Evolutionary conservation across 2,113 vertebrate genomes (phyloP).

Genomic region (Oncorhynchus clarkii): DNA sequence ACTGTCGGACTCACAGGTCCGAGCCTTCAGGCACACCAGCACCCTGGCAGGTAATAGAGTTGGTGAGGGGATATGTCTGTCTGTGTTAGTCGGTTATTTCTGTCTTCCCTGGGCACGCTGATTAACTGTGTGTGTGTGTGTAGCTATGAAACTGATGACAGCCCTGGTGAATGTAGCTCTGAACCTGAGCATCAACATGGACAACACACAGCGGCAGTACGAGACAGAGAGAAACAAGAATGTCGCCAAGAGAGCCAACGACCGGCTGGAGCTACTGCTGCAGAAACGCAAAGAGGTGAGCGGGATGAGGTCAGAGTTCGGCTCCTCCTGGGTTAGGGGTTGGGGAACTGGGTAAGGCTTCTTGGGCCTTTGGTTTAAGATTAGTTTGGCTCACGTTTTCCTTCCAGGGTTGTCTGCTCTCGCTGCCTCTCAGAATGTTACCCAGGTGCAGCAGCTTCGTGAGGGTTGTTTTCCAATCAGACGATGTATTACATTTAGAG

Average conservation of each 20-base stretch:
- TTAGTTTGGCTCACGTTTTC: too few relatives aligned
- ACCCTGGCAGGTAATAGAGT: slow-evolving; percentile 88
- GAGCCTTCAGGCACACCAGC: slow-evolving; percentile 98
- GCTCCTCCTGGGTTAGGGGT: too few relatives aligned
- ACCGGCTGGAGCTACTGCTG: slow-evolving; percentile 91
- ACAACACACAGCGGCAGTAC: slow-evolving; percentile 97
- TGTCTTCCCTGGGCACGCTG: too few relatives aligned
- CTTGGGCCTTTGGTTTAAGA: too few relatives aligned
- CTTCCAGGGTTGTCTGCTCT: too few relatives aligned
- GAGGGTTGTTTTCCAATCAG: too few relatives aligned
- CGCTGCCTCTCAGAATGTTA: too few relatives aligned
- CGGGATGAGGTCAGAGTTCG: too few relatives aligned
- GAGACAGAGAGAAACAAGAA: slow-evolving; percentile 97
- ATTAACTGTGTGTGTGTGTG: slow-evolving; percentile 1
- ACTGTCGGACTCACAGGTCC: slow-evolving; percentile 96
- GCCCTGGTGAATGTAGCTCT: slow-evolving; percentile 98
- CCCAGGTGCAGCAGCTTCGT: too few relatives aligned
- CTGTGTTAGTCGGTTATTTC: too few relatives aligned
- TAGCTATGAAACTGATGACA: slow-evolving; percentile 99
- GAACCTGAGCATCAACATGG: slow-evolving; percentile 99
- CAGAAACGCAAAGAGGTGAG: slow-evolving; percentile 97
- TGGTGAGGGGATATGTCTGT: neutral
- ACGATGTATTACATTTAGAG: too few relatives aligned
- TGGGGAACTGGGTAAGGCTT: too few relatives aligned
- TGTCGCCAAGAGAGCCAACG: slow-evolving; percentile 94